Evolutionary conservation across 2,888 invertebrate species (phyloP).

Genomic region (Malthinus seriepunctatus): DNA sequence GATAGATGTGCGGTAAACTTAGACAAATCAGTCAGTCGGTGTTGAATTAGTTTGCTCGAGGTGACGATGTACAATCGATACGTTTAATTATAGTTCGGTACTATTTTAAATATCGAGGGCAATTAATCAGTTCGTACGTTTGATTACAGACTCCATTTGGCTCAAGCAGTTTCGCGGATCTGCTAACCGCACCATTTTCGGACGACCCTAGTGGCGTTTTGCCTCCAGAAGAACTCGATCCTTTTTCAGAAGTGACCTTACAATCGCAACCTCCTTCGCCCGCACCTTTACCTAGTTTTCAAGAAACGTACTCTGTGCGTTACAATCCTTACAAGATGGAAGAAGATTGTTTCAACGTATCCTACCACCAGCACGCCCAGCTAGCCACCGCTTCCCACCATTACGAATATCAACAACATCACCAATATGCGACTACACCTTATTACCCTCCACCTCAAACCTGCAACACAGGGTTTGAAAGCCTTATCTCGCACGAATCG

Average conservation of each 20-base stretch:
- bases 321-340: constrained; percentile 80
- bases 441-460: constrained; percentile 63
- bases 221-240: constrained; percentile 71
- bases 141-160: constrained; percentile 75
- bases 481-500: constrained; percentile 63
- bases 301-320: constrained; percentile 83
- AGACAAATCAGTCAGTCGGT: constrained; percentile 16
- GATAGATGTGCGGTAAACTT: constrained; percentile 25
- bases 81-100: constrained; percentile 37
- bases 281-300: constrained; percentile 79
- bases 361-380: constrained; percentile 59
- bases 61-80: constrained; percentile 18
- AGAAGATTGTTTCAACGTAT: constrained; percentile 78
- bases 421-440: constrained; percentile 62
- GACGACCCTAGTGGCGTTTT: constrained; percentile 70
- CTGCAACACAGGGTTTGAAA: constrained; percentile 57
- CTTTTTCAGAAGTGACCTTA: constrained; percentile 69
- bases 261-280: constrained; percentile 51
- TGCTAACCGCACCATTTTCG: constrained; percentile 74
- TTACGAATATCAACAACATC: constrained; percentile 63
- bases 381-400: constrained; percentile 61
- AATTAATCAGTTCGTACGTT: constrained; percentile 40
- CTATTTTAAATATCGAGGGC: constrained; percentile 33
- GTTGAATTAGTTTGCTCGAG: constrained; percentile 18
- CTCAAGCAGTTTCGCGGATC: constrained; percentile 76